A percentile compares a stretch with the other conserved stretches of the same genome.
phyloP scores from a whole-genome alignment of 2,113 vertebrate species.

The Gorsachius goisagi region DNA sequence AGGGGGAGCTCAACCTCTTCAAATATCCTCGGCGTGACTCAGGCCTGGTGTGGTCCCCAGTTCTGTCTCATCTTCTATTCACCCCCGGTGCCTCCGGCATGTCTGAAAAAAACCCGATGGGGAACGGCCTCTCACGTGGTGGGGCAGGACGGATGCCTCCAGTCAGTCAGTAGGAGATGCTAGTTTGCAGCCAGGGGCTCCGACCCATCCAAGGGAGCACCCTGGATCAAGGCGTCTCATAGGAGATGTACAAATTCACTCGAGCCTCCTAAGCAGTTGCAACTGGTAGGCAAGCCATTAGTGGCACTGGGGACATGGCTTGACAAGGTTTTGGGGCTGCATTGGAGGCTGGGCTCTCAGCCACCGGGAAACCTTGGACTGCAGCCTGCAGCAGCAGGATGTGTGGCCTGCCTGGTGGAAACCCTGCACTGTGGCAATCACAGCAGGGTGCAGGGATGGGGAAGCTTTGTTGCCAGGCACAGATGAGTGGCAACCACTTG shows the following conservation, averaged over 20 bases:
- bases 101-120: background rate
- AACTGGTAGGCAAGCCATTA: background rate
- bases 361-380: background rate
- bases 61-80: background rate
- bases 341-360: background rate
- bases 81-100: background rate
- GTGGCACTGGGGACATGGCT: background rate
- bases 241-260: background rate
- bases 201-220: fast-evolving
- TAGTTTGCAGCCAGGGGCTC: background rate
- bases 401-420: background rate
- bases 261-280: background rate
- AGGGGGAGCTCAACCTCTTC: background rate
- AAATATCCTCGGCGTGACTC: fast-evolving
- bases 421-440: background rate
- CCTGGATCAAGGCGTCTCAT: background rate
- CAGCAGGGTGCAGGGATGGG: background rate
- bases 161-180: background rate
- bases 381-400: background rate
- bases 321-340: background rate
- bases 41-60: background rate
- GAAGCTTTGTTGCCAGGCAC: background rate
- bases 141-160: background rate
- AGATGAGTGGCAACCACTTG: background rate
- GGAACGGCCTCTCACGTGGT: background rate